These are phyloP conservation scores for Gracilinanus agilis DNA, from an alignment of 2,113 vertebrate genomes.

Conservation along the genomic window DNA sequence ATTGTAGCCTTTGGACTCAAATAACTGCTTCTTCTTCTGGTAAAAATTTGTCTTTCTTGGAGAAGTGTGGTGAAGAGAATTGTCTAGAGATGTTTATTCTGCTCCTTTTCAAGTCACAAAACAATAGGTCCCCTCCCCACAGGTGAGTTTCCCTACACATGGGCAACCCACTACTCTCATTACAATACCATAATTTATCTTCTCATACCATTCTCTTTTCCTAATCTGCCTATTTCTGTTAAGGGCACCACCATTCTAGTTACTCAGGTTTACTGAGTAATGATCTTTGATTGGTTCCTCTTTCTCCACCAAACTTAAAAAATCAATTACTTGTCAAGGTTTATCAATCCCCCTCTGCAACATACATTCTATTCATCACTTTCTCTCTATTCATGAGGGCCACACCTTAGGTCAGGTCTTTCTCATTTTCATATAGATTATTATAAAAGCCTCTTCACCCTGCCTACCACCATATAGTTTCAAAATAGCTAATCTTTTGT, in stretches of 20 bases:
- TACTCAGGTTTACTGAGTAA: too few relatives aligned
- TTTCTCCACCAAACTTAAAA: not conserved
- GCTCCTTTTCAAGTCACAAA: too few relatives aligned
- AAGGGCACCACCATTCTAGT: too few relatives aligned
- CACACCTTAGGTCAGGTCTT: not conserved
- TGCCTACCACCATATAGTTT: not conserved
- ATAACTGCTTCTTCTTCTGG: not conserved
- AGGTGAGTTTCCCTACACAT: too few relatives aligned
- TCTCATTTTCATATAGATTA: not conserved
- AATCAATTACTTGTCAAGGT: not conserved
- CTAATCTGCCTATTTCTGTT: too few relatives aligned
- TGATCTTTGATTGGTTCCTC: not conserved
- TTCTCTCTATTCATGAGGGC: too few relatives aligned
- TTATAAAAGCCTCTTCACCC: not conserved
- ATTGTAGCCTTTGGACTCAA: not conserved
- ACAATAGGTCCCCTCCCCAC: too few relatives aligned
- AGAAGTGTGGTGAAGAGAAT: not conserved
- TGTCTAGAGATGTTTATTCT: too few relatives aligned
- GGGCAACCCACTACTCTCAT: too few relatives aligned
- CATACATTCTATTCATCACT: not conserved
- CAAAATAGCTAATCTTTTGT: not conserved
- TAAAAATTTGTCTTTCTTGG: not conserved
- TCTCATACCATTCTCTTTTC: too few relatives aligned
- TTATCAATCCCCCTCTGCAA: not conserved
- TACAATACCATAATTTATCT: too few relatives aligned